Percentiles rank a stretch among this genome's conserved stretches.
phyloP scores from a whole-genome alignment of 2,888 invertebrate species.

The Megastigmus dorsalis region DNA sequence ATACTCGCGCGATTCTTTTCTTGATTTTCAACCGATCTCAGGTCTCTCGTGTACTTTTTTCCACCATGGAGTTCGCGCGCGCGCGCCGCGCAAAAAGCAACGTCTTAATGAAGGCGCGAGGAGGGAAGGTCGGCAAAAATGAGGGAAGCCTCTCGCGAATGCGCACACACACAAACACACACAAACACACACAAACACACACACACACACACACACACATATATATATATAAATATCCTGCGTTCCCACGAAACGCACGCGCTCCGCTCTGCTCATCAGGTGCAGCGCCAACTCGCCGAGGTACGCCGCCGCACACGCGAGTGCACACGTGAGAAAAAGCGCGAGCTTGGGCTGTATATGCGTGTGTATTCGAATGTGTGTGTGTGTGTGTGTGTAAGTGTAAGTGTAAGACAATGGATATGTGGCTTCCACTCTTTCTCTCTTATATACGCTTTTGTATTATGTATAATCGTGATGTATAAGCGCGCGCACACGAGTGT shows the following conservation, averaged over 20 bases:
- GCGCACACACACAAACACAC: too few relatives aligned
- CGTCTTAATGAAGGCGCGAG: slow-evolving; percentile 36
- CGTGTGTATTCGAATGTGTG: slow-evolving; percentile 45
- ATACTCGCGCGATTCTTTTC: too few relatives aligned
- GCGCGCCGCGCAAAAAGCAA: neutral
- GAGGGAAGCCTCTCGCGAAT: neutral
- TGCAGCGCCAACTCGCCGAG: neutral
- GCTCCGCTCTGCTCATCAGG: slow-evolving; percentile 12
- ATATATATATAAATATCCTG: too few relatives aligned
- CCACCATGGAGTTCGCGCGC: too few relatives aligned
- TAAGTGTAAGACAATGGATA: slow-evolving; percentile 37
- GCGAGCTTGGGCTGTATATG: too few relatives aligned
- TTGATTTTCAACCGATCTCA: too few relatives aligned
- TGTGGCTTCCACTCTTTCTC: neutral
- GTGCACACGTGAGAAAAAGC: slow-evolving; percentile 43
- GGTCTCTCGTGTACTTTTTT: too few relatives aligned
- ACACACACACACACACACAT: too few relatives aligned
- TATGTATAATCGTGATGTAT: too few relatives aligned
- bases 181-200: too few relatives aligned
- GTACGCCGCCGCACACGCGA: neutral
- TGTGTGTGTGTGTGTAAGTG: slow-evolving; percentile 45
- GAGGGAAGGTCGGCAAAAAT: slow-evolving; percentile 5
- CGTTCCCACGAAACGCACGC: slow-evolving; percentile 47
- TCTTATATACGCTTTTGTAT: neutral
- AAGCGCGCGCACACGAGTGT: too few relatives aligned